phyloP scores from a whole-genome alignment of 2,888 invertebrate species.

The Sinhomidia bicolor region DNA sequence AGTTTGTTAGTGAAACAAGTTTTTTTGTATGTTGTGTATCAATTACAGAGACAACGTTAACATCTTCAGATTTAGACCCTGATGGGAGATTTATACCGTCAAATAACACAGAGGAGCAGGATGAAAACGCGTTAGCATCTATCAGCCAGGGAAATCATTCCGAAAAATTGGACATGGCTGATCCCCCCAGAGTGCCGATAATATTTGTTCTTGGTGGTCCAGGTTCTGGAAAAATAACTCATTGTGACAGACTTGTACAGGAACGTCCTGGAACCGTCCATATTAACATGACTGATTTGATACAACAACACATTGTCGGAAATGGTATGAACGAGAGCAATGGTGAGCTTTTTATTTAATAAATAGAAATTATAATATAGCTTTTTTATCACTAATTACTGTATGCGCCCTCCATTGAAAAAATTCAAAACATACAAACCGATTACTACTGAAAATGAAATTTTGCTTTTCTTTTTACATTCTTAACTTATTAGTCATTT shows the following conservation, averaged over 20 bases:
- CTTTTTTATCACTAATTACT: not conserved
- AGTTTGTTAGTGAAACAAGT: too few relatives aligned
- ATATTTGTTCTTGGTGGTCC: conserved; percentile 97
- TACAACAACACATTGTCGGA: conserved; percentile 94
- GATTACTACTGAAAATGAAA: too few relatives aligned
- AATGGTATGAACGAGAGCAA: conserved; percentile 85
- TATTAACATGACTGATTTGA: conserved; percentile 94
- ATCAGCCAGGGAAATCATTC: conserved; percentile 50
- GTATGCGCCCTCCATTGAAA: too few relatives aligned
- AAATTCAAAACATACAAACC: too few relatives aligned
- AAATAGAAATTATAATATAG: not conserved
- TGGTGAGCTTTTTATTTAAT: conserved; percentile 61
- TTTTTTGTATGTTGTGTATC: too few relatives aligned
- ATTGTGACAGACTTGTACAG: conserved; percentile 95
- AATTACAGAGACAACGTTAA: conserved; percentile 65
- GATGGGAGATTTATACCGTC: conserved; percentile 77
- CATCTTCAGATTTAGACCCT: conserved; percentile 74
- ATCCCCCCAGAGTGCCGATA: conserved; percentile 90
- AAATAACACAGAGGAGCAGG: conserved; percentile 46
- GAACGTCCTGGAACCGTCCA: conserved; percentile 92
- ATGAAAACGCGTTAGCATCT: conserved; percentile 39
- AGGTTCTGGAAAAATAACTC: conserved; percentile 98
- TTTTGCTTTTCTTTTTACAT: too few relatives aligned
- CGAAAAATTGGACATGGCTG: conserved; percentile 51
- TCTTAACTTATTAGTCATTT: too few relatives aligned